Conservation (phyloP, 2,888 invertebrate species). For the Macropis europaea region DNA sequence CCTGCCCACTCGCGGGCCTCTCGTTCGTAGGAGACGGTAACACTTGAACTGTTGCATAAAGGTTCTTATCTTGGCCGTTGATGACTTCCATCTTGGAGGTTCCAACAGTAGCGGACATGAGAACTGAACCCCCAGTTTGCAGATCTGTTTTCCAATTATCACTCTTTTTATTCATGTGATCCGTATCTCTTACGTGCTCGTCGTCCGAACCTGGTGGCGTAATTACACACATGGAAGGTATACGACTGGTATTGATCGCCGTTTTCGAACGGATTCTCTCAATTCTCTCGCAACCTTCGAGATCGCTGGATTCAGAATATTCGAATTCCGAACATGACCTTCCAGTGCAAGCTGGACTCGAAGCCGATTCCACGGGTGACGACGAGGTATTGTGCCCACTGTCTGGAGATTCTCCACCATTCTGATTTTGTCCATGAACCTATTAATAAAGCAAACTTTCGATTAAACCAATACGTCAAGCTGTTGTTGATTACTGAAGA, state of each 20-base stretch:
- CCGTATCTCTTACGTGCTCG: conserved; percentile 83
- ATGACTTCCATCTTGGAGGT: conserved; percentile 78
- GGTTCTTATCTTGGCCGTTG: conserved; percentile 77
- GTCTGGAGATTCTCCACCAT: conserved; percentile 89
- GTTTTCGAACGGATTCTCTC: conserved; percentile 93
- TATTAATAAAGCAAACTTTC: conserved; percentile 27
- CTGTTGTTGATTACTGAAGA: no score
- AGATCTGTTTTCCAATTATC: conserved; percentile 53
- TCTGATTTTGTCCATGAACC: conserved; percentile 79
- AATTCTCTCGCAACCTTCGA: conserved; percentile 93
- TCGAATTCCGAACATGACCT: conserved; percentile 89
- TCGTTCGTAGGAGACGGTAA: conserved; percentile 57
- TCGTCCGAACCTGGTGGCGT: conserved; percentile 94
- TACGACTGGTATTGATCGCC: conserved; percentile 91
- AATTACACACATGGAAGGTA: conserved; percentile 95
- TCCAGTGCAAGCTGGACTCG: conserved; percentile 86
- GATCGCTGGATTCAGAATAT: conserved; percentile 92
- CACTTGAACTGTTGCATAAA: conserved; percentile 77
- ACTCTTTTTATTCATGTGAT: conserved; percentile 66
- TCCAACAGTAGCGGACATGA: conserved; percentile 78
- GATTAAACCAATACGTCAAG: no score
- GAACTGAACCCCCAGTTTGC: conserved; percentile 65
- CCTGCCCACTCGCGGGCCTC: conserved; percentile 34
- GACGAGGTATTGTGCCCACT: conserved; percentile 91
- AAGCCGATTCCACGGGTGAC: conserved; percentile 88